Evolutionary conservation across 2,113 vertebrate genomes (phyloP).

Genomic region (Chloroceryle aenea): DNA sequence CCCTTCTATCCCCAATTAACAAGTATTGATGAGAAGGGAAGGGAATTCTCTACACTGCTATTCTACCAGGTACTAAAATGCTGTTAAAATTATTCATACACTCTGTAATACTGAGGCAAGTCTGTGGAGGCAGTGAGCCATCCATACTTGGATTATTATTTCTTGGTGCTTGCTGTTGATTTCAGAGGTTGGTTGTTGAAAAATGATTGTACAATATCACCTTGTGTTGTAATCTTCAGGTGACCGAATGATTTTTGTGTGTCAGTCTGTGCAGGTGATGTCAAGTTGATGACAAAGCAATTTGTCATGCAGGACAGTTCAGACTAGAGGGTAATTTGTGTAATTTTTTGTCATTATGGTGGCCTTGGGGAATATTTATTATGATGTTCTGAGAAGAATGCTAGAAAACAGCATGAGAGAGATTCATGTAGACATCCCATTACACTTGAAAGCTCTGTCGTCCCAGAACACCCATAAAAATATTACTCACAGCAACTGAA

Average conservation of each 20-base stretch:
- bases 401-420: neutral
- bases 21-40: neutral
- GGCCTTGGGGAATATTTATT: neutral
- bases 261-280: neutral
- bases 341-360: neutral
- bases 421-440: neutral
- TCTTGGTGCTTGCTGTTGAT: neutral
- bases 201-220: neutral
- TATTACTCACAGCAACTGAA: neutral
- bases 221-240: neutral
- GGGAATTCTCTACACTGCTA: neutral
- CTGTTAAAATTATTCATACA: neutral
- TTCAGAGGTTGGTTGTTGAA: neutral
- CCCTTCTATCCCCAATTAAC: neutral
- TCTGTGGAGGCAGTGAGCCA: neutral
- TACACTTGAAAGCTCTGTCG: neutral
- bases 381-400: neutral
- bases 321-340: neutral
- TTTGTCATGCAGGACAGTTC: neutral
- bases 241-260: neutral
- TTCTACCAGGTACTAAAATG: neutral
- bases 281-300: neutral
- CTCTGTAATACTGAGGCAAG: neutral
- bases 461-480: conserved; percentile 25
- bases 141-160: neutral